Conservation (phyloP, 2,797 vertebrate species). For the Phoeniculus purpureus region DNA sequence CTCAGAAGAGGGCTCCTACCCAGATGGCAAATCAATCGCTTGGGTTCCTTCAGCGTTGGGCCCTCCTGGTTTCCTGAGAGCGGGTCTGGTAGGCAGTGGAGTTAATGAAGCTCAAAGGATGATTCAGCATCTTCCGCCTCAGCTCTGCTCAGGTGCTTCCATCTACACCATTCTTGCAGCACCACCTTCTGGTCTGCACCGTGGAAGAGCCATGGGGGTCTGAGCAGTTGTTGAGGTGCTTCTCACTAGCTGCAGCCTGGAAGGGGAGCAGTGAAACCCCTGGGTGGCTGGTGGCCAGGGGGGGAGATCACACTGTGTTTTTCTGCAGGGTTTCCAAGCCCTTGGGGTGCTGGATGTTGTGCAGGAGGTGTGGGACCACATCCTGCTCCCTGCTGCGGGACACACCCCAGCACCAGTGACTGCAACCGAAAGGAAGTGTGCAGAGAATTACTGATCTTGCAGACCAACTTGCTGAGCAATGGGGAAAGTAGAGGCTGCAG, state of each 20-base stretch:
- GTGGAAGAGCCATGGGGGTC: fast-evolving
- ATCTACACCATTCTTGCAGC: not conserved
- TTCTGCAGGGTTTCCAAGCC: not conserved
- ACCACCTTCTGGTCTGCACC: not conserved
- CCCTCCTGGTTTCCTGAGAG: not conserved
- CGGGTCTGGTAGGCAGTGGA: not conserved
- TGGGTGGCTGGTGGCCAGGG: not conserved
- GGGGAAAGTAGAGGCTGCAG: not conserved
- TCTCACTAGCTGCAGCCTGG: not conserved
- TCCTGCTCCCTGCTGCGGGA: not conserved
- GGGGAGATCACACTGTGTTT: not conserved
- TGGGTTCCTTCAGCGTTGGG: not conserved
- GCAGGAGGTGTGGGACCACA: not conserved
- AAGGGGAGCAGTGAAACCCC: not conserved
- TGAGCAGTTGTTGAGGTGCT: fast-evolving
- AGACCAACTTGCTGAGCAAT: not conserved
- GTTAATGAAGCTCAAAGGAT: not conserved
- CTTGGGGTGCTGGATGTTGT: not conserved
- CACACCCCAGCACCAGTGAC: not conserved
- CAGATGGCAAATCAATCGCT: not conserved
- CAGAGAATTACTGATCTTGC: not conserved
- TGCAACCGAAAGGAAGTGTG: not conserved
- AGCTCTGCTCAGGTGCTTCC: not conserved
- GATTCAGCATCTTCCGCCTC: slow-evolving; percentile 18
- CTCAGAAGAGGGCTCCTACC: not conserved